Conservation (phyloP, 2,797 vertebrate species). For the Allobates femoralis region DNA sequence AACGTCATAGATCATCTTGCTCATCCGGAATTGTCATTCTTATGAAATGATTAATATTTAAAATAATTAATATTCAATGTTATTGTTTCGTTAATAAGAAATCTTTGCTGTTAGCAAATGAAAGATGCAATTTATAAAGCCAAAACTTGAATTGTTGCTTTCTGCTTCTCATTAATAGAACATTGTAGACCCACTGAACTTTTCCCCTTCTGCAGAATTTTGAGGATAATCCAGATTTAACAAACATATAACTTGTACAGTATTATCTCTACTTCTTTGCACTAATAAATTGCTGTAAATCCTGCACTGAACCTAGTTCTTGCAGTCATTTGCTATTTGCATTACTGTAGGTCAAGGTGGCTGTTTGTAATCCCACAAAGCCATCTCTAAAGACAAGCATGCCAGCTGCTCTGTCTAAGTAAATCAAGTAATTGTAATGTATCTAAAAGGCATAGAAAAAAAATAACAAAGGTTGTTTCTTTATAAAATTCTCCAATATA, state of each 20-base stretch:
- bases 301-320: conserved; percentile 69
- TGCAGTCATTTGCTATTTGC: conserved; percentile 69
- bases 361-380: conserved; percentile 76
- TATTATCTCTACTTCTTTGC: conserved; percentile 72
- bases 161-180: conserved; percentile 50
- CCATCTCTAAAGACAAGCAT: conserved; percentile 71
- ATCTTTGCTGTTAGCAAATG: background rate
- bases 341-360: conserved; percentile 75
- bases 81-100: background rate
- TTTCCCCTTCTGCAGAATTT: conserved; percentile 68
- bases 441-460: conserved; percentile 79
- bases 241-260: conserved; percentile 64
- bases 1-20: background rate
- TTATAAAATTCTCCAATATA: conserved; percentile 65
- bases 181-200: conserved; percentile 68
- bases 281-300: conserved; percentile 77
- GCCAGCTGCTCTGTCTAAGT: conserved; percentile 79
- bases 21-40: background rate
- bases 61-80: background rate
- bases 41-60: background rate
- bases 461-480: conserved; percentile 70
- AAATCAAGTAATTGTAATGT: conserved; percentile 79
- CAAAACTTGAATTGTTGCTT: background rate
- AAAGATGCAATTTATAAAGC: background rate
- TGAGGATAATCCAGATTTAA: conserved; percentile 69